Base-by-base conservation (phyloP, 2,888 invertebrate species). In the Choristoneura rosaceana region DNA sequence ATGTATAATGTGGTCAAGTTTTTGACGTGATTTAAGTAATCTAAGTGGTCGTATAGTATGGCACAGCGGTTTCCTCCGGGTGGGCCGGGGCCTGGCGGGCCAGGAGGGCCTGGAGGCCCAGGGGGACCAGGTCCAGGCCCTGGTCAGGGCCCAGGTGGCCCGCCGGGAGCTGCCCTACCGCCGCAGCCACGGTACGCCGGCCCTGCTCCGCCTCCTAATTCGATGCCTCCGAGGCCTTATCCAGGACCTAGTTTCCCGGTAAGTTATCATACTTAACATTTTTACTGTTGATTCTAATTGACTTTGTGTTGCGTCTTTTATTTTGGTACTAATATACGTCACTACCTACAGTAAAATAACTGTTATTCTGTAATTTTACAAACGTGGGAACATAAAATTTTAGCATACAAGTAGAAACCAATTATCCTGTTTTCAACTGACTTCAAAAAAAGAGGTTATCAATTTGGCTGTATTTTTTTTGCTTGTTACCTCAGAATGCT, bases 191-290 rank as follows among this genome's bases (percentile, higher is more conserved):
- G 92, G 33, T 92, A 92, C 76, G 84, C 90, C 0, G 89, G 87
- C 0, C 86, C 89, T 0, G 85, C 96, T n/a, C 95, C 95, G 79
- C 95, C 95, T 59, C 95, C 95, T 33, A 95, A 95, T 67, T 95
- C 96, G 34, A 95, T 96, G 81, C 95, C 96, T 63, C 96, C 96
- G 70, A 91, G 97, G 25, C 96, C 96, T 63, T 97, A 97, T 87
- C 95, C 96, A 10, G 96, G 95, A 62, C 96, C 96, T 75, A 96
- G 95, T 86, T 98, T 97, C 90, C 96, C 97, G 83, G 97, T 97
- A 94, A 95, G 95, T 84, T 43, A 10, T 41, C 15, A 60, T 76
- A 41, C 60, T 17, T 59, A 47, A 14, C 14, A 5, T 7, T 38
- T 38, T 25, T 25, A 25, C 2, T 25, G 1, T 25, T 25, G 25